phyloP scores from a whole-genome alignment of 2,888 invertebrate species.

The Zygogramma bicolorata region DNA sequence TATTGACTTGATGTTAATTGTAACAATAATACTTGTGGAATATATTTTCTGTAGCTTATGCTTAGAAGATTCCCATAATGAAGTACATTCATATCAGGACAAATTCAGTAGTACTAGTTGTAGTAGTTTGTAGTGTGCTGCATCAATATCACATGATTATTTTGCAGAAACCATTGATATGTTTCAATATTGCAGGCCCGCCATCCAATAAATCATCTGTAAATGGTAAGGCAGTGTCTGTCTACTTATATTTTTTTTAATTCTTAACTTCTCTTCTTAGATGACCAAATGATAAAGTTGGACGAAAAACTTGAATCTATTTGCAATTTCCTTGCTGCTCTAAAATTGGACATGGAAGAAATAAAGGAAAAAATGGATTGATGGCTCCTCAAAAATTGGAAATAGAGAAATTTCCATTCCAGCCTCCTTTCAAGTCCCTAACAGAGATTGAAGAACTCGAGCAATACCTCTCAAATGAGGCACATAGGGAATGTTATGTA shows the following conservation, averaged over 20 bases:
- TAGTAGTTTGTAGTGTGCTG: not conserved
- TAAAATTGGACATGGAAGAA: not conserved
- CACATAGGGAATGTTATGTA: not conserved
- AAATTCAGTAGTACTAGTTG: not conserved
- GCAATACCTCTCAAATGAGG: slow-evolving; percentile 1
- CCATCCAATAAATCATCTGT: not conserved
- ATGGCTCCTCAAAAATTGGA: not conserved
- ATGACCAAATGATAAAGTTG: not conserved
- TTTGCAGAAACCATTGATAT: not conserved
- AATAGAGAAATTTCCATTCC: not conserved
- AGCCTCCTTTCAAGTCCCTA: not conserved
- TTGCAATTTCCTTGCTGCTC: too few species aligned
- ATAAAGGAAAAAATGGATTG: not conserved
- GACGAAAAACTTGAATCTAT: not conserved
- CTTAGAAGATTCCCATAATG: not conserved
- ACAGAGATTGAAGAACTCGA: slow-evolving; percentile 6
- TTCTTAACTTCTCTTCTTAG: too few species aligned
- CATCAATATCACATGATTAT: not conserved
- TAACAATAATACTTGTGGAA: too few species aligned
- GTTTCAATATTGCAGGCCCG: not conserved
- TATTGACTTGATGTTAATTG: not conserved
- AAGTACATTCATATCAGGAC: not conserved
- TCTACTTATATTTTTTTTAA: too few species aligned
- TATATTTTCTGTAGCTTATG: not conserved
- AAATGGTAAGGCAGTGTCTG: too few species aligned